A percentile compares a stretch with the other conserved stretches of the same genome.
phyloP scores from a whole-genome alignment of 2,113 vertebrate genomes.

The Alaudala cheleensis region DNA sequence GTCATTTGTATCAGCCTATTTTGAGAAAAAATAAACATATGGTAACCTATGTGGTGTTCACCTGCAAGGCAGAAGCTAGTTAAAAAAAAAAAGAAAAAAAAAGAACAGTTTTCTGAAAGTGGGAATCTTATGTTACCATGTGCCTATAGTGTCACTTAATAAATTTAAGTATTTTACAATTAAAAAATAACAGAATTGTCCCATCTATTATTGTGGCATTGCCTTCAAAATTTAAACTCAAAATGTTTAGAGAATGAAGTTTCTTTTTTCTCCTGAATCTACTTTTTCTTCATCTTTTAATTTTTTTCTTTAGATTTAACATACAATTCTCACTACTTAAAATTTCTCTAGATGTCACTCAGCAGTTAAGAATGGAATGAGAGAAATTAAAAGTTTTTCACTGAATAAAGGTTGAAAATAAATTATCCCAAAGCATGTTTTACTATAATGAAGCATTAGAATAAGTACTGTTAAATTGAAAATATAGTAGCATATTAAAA shows the following conservation, averaged over 20 bases:
- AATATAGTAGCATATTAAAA: background rate
- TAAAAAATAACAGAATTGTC: background rate
- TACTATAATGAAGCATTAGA: background rate
- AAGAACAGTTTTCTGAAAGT: background rate
- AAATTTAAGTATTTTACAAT: background rate
- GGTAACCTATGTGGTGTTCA: background rate
- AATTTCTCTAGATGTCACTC: background rate
- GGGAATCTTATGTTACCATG: accelerated
- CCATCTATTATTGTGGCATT: background rate
- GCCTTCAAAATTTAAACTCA: background rate
- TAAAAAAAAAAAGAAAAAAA: background rate
- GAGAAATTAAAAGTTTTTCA: background rate
- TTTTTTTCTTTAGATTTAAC: background rate
- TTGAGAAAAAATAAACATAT: background rate
- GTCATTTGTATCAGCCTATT: background rate
- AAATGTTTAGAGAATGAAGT: background rate
- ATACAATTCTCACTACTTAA: accelerated
- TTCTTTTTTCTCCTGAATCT: background rate
- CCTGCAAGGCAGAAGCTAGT: background rate
- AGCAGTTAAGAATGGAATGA: background rate
- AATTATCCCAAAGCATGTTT: background rate
- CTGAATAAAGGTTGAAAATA: background rate
- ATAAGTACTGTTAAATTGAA: background rate
- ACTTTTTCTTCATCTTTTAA: background rate
- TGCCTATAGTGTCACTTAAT: background rate